Evolutionary conservation across 1,140 invertebrate species (phyloP).

Genomic region (Cydia pomonella): DNA sequence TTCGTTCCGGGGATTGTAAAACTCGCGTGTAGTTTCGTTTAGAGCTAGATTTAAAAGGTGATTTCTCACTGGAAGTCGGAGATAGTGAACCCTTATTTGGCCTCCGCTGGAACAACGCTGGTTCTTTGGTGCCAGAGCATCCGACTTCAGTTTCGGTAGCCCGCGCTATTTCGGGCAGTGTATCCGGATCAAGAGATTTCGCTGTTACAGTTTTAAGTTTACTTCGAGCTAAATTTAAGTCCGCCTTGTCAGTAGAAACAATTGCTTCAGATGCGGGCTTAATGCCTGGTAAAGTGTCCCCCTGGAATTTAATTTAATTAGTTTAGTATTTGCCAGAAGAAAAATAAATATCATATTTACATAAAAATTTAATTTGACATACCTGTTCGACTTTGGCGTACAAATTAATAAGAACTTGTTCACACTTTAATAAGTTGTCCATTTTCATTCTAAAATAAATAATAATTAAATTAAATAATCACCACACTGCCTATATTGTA

Average conservation of each 20-base stretch:
- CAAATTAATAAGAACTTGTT: slow-evolving; percentile 84
- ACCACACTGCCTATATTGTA: slow-evolving; percentile 23
- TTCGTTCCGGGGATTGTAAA: slow-evolving; percentile 61
- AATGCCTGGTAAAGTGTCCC: slow-evolving; percentile 45
- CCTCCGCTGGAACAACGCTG: slow-evolving; percentile 69
- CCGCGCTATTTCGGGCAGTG: slow-evolving; percentile 65
- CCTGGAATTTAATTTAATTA: slow-evolving; percentile 49
- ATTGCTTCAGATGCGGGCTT: slow-evolving; percentile 35
- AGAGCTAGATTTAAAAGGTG: slow-evolving; percentile 37
- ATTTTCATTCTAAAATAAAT: slow-evolving; percentile 83
- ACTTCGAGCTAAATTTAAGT: slow-evolving; percentile 57
- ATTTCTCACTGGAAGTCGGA: slow-evolving; percentile 34
- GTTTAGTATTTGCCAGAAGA: background rate
- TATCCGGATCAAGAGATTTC: slow-evolving; percentile 51
- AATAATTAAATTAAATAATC: slow-evolving; percentile 19
- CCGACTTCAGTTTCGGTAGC: slow-evolving; percentile 56
- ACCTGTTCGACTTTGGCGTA: slow-evolving; percentile 84
- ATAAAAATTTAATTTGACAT: slow-evolving; percentile 33
- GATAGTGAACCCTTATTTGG: slow-evolving; percentile 50
- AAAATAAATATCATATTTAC: background rate
- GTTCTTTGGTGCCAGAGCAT: slow-evolving; percentile 66
- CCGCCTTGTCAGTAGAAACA: slow-evolving; percentile 44
- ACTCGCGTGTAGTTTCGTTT: slow-evolving; percentile 70
- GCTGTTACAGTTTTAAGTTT: slow-evolving; percentile 58
- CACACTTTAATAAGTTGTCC: slow-evolving; percentile 84